phyloP scores from a whole-genome alignment of 2,113 vertebrate species.

The Protobothrops flavoviridis region DNA sequence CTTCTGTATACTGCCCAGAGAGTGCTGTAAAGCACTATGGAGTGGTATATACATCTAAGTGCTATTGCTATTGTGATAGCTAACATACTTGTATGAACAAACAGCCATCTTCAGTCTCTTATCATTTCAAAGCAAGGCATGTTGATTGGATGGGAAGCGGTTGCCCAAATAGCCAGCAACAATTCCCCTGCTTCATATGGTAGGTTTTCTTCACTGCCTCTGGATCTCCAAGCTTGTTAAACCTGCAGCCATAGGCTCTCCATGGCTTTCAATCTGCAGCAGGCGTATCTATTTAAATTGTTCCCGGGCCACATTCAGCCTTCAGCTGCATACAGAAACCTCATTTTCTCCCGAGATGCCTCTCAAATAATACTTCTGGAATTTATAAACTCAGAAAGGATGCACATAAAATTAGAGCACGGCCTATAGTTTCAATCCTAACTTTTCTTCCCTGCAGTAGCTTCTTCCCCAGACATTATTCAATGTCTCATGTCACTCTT shows the following conservation, averaged over 20 bases:
- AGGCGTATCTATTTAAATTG: not conserved
- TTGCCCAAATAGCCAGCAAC: not conserved
- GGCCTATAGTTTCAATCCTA: not conserved
- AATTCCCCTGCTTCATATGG: not conserved
- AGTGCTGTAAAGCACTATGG: too few relatives aligned
- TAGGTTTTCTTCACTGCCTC: not conserved
- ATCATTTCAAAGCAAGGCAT: not conserved
- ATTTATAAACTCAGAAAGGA: not conserved
- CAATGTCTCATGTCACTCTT: not conserved
- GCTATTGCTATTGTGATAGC: not conserved
- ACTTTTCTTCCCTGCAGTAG: not conserved
- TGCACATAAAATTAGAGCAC: not conserved
- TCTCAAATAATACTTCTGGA: not conserved
- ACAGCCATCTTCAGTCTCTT: not conserved
- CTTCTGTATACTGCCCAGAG: too few relatives aligned
- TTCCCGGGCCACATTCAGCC: not conserved
- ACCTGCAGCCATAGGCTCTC: not conserved
- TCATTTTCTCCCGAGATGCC: not conserved
- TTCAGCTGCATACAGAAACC: not conserved
- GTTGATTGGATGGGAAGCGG: not conserved
- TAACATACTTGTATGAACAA: not conserved
- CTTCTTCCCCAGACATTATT: not conserved
- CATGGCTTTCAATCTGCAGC: not conserved
- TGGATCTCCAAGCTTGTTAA: not conserved
- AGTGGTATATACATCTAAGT: too few relatives aligned